Evolutionary conservation across 2,888 invertebrate genomes (phyloP), one percentile per base, ranked within the genome.

Genomic region (Drosophila nigricruria): DNA sequence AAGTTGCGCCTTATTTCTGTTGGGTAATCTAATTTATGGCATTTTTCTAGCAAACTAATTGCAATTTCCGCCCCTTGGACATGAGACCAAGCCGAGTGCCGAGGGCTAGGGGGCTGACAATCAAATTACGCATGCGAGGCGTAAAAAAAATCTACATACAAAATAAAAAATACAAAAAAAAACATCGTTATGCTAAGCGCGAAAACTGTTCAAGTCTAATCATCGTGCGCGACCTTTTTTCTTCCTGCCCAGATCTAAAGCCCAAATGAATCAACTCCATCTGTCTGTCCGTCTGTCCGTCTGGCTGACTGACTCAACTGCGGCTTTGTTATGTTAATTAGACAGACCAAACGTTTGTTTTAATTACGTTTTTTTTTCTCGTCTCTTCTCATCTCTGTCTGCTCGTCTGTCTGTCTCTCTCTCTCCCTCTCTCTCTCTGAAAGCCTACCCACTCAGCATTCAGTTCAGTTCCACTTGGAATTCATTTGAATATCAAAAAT

Each of bases 271-370:
- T 76, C 63, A 73, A 64, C 73, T 52, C 34, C 43, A 56, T 54
- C 38, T 64, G 16, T 68, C 34, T 32, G 36, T 25, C 65, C n/a
- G 56, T 36, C 52, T 47, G 68, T 42, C 65, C n/a, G 56, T 36
- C 49, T 47, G 68, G 45, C 67, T 68, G 70, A 61, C 82, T 74
- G 72, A 59, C 70, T 80, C 73, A 73, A 70, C 72, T 64, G 57
- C 70, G 82, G 75, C 81, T 82, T 90, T 89, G 88, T 88, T 87
- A 88, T 87, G 90, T 63, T 87, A 88, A 89, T 87, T 88, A 71
- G 70, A 49, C 60, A 64, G 76, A 70, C 81, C 70, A 75, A 85
- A 76, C 87, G 87, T 89, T 88, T 89, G 86, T 86, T 89, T 88
- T 89, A 87, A 89, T 89, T 86, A 89, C 74, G 73, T 73, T 82